Evolutionary conservation across 2,888 invertebrate genomes (phyloP), one percentile per base, ranked within the genome.

Genomic region (Mimas tiliae): DNA sequence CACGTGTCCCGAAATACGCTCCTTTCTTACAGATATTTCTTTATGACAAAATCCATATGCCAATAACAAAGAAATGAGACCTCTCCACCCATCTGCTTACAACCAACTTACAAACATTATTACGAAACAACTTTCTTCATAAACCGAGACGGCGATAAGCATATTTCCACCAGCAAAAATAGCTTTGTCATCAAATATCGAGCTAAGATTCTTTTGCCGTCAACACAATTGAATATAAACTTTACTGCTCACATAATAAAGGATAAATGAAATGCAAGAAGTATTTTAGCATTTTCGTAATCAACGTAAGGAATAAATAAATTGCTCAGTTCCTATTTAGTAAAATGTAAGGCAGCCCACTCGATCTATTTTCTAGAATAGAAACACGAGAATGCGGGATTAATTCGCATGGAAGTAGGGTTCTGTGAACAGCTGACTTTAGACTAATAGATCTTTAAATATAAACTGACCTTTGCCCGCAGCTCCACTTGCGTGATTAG

Each of bases 271-370:
- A 19, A 19, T 11, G 58, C 38, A 58, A 42, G 16, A 58, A 38
- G 38, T 52, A 27, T 50, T 33, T 42, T 16, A 38, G 38, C 16
- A 58, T 33, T 33, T 19, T 27, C 14, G 27, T 33, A 58, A 51
- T 51, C 51, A 42, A n/a, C 34, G 19, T 19, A 50, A 34, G 64
- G 64, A 34, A 64, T 51, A 12, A 19, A 48, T 48, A 63, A 50
- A 64, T 64, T 38, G 38, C 16, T 51, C 64, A 64, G 51, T 64
- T 64, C 64, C 64, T 64, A 64, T 50, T 64, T 64, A 64, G 38
- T 11, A 50, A 51, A 64, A 51, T 63, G 51, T 64, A 64, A 38
- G 51, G 51, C 64, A 38, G 21, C 64, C 64, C 64, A 64, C 64
- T 51, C 51, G 12, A 33, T 64, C 38, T 50, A 51, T 58, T 42